Conservation (phyloP, 2,888 invertebrate species). For the Acanthosepion pharaonis region DNA sequence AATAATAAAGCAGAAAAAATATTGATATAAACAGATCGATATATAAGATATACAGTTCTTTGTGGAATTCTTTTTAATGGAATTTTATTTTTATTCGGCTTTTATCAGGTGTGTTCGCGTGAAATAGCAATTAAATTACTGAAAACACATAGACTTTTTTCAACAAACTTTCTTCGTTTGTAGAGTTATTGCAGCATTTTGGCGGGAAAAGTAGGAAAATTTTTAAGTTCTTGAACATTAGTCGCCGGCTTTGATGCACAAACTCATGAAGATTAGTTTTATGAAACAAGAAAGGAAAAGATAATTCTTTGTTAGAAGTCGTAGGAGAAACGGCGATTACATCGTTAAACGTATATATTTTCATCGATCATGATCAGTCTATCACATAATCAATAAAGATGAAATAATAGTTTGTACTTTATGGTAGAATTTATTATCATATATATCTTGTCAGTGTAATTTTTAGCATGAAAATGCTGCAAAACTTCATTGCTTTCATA, state of each 20-base stretch:
- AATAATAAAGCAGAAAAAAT: not conserved
- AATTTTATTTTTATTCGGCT: not conserved
- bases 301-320: not conserved
- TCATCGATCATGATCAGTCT: not conserved
- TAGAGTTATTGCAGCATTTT: not conserved
- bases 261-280: not conserved
- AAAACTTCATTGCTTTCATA: not conserved
- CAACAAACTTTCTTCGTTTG: not conserved
- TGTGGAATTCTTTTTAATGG: not conserved
- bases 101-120: slow-evolving; percentile 15
- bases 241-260: not conserved
- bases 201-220: too few species aligned
- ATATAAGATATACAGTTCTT: not conserved
- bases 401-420: not conserved
- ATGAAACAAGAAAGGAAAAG: not conserved
- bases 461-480: not conserved
- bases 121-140: not conserved
- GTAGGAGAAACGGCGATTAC: not conserved
- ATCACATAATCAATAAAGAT: not conserved
- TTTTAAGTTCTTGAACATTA: not conserved
- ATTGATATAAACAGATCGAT: slow-evolving; percentile 33
- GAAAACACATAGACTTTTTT: not conserved
- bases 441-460: not conserved
- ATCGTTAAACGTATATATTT: not conserved
- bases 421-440: not conserved